Evolutionary conservation across 1,140 invertebrate species (phyloP), one percentile per base, ranked within the genome.

Genomic region (Ceratina japonica): DNA sequence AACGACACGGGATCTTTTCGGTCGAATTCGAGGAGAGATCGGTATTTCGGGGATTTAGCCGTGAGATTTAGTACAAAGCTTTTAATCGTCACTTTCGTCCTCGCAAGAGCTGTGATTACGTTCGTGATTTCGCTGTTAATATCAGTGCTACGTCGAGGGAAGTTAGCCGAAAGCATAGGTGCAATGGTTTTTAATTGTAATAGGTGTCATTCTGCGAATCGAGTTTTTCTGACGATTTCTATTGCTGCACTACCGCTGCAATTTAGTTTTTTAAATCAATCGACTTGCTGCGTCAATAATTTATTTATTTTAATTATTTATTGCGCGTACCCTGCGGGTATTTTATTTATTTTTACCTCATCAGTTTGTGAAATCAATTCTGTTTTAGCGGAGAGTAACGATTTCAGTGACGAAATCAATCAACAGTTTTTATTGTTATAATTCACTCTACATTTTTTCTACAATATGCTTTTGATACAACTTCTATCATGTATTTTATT

Each of bases 41-140:
- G 20, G 54, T 51, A 52, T 22, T 63, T n/a, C 59, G 27, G 27
- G n/a, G 66, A 61, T 71, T 72, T 54, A 77, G 58, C 66, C 66
- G 68, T 54, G 56, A 72, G 65, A 72, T 76, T 77, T 77, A 77
- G 75, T 77, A 77, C 75, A 77, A 77, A 77, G 58, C 75, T 77
- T 77, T 37, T 54, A 56, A 71, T 27, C 68, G 58, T 27, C 75
- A 24, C 68, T 77, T 72, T 77, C 58, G 75, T 77, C 75, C 75
- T 71, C 75, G 49, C 22, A 61, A 71, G 58, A 31, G 75, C 75
- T 77, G 75, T 77, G 75, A 77, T 77, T 77, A 71, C 24, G 75
- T 70, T 77, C 66, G 56, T 51, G 16, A 72, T 56, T 54, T 58
- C 54, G 27, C 75, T 77, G 27, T 70, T 44, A 56, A 7, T 70